Conservation (phyloP, 1,140 invertebrate genomes). For the Drosophila kikkawai region DNA sequence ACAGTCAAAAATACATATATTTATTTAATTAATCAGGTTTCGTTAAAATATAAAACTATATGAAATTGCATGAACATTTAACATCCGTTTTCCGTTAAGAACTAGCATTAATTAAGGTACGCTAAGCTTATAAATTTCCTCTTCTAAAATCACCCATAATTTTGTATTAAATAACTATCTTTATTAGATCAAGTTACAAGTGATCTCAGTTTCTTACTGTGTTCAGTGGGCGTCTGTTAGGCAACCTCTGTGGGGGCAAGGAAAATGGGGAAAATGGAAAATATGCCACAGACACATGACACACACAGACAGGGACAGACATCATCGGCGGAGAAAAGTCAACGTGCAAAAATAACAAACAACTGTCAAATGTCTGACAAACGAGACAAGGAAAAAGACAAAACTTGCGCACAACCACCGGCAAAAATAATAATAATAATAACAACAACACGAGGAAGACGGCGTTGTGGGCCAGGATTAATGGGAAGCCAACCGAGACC, state of each 20-base stretch:
- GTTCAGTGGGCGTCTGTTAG: slow-evolving; percentile 75
- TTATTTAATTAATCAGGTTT: background rate
- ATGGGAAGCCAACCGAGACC: slow-evolving; percentile 41
- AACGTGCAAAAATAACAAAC: slow-evolving; percentile 83
- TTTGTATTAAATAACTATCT: background rate
- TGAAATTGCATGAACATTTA: background rate
- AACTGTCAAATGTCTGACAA: slow-evolving; percentile 84
- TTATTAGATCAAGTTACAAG: background rate
- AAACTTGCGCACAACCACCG: slow-evolving; percentile 38
- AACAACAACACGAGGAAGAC: slow-evolving; percentile 49
- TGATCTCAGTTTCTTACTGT: background rate
- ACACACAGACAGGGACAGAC: slow-evolving; percentile 45
- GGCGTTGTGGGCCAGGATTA: slow-evolving; percentile 44
- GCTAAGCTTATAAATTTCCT: background rate
- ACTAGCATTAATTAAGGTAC: background rate
- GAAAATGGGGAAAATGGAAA: slow-evolving; percentile 56
- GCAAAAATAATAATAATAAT: slow-evolving; percentile 28
- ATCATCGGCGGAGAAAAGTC: slow-evolving; percentile 61
- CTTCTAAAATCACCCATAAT: background rate
- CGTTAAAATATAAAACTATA: background rate
- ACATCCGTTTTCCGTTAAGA: background rate
- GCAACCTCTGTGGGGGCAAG: slow-evolving; percentile 65
- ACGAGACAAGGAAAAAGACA: slow-evolving; percentile 82
- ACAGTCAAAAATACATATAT: background rate
- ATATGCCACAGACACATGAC: slow-evolving; percentile 73